Percentiles rank a stretch among this genome's conserved stretches.
Evolutionary conservation across 2,888 invertebrate genomes (phyloP).

Genomic region (Acrocyrtus sp.): DNA sequence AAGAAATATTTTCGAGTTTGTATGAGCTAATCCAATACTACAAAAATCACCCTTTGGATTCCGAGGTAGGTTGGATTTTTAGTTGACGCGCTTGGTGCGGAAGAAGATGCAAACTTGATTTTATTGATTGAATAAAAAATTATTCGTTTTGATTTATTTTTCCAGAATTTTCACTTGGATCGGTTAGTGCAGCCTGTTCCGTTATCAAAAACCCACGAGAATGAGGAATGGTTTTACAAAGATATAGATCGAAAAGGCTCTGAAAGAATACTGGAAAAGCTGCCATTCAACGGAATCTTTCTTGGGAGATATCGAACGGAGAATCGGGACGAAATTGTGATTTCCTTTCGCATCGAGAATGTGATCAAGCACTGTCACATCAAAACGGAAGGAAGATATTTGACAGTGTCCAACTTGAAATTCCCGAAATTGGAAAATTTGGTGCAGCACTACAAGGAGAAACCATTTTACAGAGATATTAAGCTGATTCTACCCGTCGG

Average conservation of each 20-base stretch:
- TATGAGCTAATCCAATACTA: slow-evolving; percentile 21
- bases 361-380: slow-evolving; percentile 23
- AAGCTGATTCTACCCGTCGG: slow-evolving; percentile 15
- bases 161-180: slow-evolving; percentile 20
- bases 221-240: slow-evolving; percentile 50
- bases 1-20: slow-evolving; percentile 17
- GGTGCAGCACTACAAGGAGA: slow-evolving; percentile 1
- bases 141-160: slow-evolving; percentile 4
- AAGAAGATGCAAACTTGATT: background rate
- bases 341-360: slow-evolving; percentile 37
- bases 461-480: slow-evolving; percentile 20
- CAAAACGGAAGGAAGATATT: slow-evolving; percentile 11
- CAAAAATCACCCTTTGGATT: background rate
- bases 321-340: slow-evolving; percentile 28
- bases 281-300: slow-evolving; percentile 52
- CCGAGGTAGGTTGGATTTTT: too few species aligned
- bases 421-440: slow-evolving; percentile 14
- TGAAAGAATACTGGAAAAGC: slow-evolving; percentile 46
- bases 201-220: slow-evolving; percentile 18
- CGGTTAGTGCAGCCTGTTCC: slow-evolving; percentile 32
- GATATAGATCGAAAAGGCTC: slow-evolving; percentile 38
- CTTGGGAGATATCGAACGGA: slow-evolving; percentile 47
- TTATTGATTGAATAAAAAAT: background rate
- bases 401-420: slow-evolving; percentile 5
- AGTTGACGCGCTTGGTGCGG: too few species aligned